Percentiles rank a stretch among this genome's conserved stretches.
Evolutionary conservation across 2,113 vertebrate genomes (phyloP).

Genomic region (Cheilinus undulatus): DNA sequence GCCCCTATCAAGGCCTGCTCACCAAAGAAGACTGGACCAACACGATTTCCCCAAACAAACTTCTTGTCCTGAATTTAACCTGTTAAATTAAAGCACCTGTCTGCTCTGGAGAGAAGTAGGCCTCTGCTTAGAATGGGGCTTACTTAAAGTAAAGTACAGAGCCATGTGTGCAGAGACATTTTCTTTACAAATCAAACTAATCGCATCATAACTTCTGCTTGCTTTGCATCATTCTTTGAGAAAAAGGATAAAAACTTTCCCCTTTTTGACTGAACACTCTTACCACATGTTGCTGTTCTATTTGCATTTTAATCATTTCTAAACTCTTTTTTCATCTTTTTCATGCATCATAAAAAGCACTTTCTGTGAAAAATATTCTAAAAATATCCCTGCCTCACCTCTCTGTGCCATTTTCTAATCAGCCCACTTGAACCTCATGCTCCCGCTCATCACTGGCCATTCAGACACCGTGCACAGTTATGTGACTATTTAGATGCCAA

Average conservation of each 20-base stretch:
- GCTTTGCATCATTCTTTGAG: background rate
- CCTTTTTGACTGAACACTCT: background rate
- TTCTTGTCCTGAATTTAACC: too few species aligned
- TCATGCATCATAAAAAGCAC: background rate
- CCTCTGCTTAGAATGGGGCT: too few species aligned
- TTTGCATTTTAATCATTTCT: background rate
- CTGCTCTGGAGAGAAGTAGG: too few species aligned
- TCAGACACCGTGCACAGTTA: conserved; percentile 37
- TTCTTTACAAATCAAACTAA: too few species aligned
- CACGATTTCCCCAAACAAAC: too few species aligned
- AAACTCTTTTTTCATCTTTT: background rate
- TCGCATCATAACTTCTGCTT: background rate
- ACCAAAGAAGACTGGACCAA: too few species aligned
- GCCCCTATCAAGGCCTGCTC: too few species aligned
- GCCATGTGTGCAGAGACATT: too few species aligned
- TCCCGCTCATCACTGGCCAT: conserved; percentile 72
- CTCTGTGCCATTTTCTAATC: conserved; percentile 63
- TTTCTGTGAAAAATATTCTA: background rate
- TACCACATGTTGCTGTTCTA: background rate
- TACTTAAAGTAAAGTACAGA: too few species aligned
- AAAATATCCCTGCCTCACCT: background rate
- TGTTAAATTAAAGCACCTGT: too few species aligned
- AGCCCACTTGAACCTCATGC: conserved; percentile 46
- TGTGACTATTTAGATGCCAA: conserved; percentile 64
- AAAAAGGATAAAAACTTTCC: too few species aligned